phyloP scores from a whole-genome alignment of 64 coral and sea anemone species.

The Porites australiensis region DNA sequence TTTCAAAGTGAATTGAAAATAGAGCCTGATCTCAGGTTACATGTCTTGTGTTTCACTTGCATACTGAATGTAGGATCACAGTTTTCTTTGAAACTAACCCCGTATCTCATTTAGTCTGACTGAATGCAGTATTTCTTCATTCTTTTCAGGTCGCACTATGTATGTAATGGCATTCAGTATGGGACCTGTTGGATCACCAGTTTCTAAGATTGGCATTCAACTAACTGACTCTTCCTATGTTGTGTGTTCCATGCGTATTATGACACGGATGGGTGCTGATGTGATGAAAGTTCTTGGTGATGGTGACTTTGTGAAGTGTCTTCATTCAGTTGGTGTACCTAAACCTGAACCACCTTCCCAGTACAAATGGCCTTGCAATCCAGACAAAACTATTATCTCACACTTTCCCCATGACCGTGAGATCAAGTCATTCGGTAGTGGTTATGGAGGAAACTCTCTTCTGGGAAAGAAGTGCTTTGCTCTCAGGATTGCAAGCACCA shows the following conservation, averaged over 20 bases:
- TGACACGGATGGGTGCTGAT: constrained; percentile 85
- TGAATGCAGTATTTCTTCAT: neutral
- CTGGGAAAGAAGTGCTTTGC: constrained; percentile 95
- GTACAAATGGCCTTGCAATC: constrained; percentile 87
- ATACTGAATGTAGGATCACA: too few species aligned
- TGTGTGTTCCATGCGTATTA: constrained; percentile 80
- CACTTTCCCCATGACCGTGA: constrained; percentile 85
- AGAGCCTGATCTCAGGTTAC: too few species aligned
- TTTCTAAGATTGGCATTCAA: constrained; percentile 94
- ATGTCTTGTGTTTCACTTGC: too few species aligned
- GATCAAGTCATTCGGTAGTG: constrained; percentile 89
- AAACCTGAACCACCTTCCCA: constrained; percentile 67
- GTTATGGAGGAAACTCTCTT: constrained; percentile 92
- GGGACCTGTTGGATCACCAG: constrained; percentile 92
- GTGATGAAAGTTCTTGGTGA: constrained; percentile 80
- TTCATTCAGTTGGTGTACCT: constrained; percentile 88
- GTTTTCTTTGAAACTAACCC: too few species aligned
- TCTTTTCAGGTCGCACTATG: constrained; percentile 83
- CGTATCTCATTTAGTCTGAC: too few species aligned
- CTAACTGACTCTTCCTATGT: constrained; percentile 95
- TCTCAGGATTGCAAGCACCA: constrained; percentile 79
- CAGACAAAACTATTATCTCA: constrained; percentile 85
- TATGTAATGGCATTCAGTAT: constrained; percentile 96
- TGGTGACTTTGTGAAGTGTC: constrained; percentile 85
- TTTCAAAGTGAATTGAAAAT: too few species aligned